Evolutionary conservation across 2,888 invertebrate species (phyloP), one percentile per base, ranked within the genome.

Genomic region (Phyllotreta cruciferae): DNA sequence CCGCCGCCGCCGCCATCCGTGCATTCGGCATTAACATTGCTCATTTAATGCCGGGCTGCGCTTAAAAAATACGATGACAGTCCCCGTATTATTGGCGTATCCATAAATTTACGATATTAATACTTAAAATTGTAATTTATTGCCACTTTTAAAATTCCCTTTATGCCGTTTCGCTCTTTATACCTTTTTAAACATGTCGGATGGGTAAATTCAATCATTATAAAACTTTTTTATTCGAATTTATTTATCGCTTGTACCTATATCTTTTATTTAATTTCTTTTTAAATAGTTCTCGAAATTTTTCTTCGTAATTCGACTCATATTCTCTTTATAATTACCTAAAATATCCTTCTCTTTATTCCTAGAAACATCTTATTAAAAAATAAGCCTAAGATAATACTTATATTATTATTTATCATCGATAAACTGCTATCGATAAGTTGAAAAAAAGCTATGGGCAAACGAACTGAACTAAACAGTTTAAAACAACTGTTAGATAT

Each of bases 101-200:
- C 72, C 75, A 75, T 77, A 77, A 77, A 77, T 77, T 74, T 73
- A 70, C 73, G 74, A 75, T 74, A 75, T 75, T 75, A 73, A 75
- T 74, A 75, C 73, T 73, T 74, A 75, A 75, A 75, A 74, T 71
- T 70, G 73, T 74, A 75, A 77, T 78, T 78, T 77, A 78, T 77
- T 74, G 74, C 75, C 67, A 71, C 74, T 77, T 76, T 76, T 77
- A 76, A 71, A 77, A 75, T 72, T 72, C 73, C 71, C 72, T 56
- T 56, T 69, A 72, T 73, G 61, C 56, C 50, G 66, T 72, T 60
- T 56, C 47, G 60, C 53, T 56, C 49, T 68, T 68, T 64, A 68
- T 66, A 65, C 62, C 62, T 62, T 66, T 66, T 68, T 68, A 66
- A 68, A 68, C 61, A 68, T 64, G 65, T 66, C 66, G 63, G 63